These are phyloP conservation scores for Myotis brandtii DNA, from an alignment of 2,113 vertebrate species.

Conservation along the genomic window DNA sequence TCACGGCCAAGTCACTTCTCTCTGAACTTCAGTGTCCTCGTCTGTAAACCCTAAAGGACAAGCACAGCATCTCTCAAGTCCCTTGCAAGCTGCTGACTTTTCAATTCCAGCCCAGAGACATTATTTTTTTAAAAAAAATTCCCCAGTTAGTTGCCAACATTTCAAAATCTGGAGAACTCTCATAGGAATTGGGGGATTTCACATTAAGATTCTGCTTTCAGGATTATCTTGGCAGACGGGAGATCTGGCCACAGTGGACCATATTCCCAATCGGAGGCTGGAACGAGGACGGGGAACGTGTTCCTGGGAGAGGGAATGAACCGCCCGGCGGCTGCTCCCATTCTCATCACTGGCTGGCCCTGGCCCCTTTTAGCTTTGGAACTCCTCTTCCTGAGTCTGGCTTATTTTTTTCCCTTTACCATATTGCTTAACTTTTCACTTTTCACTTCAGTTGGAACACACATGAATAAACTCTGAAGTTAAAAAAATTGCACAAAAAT, in stretches of 20 bases:
- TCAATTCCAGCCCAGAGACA: neutral
- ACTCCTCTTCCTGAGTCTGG: neutral
- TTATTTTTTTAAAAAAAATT: neutral
- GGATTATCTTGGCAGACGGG: neutral
- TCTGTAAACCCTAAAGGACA: neutral
- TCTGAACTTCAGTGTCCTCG: neutral
- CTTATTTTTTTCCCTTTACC: neutral
- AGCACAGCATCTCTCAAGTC: neutral
- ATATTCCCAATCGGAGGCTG: neutral
- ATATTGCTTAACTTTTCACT: conserved; percentile 14
- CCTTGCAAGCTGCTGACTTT: neutral
- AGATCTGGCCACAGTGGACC: neutral
- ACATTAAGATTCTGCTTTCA: neutral
- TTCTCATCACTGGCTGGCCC: no score
- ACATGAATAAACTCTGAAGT: conserved; percentile 24
- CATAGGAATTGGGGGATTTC: neutral
- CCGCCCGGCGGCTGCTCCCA: fast-evolving
- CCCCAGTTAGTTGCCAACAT: neutral
- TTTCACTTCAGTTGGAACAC: conserved; percentile 30
- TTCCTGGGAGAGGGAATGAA: neutral
- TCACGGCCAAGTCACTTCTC: neutral
- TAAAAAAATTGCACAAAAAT: conserved; percentile 23
- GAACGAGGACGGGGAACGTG: neutral
- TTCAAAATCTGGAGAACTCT: neutral
- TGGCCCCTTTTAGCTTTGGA: neutral